Base-by-base conservation (phyloP, 2,113 vertebrate species). In the Dermatemys mawii region DNA sequence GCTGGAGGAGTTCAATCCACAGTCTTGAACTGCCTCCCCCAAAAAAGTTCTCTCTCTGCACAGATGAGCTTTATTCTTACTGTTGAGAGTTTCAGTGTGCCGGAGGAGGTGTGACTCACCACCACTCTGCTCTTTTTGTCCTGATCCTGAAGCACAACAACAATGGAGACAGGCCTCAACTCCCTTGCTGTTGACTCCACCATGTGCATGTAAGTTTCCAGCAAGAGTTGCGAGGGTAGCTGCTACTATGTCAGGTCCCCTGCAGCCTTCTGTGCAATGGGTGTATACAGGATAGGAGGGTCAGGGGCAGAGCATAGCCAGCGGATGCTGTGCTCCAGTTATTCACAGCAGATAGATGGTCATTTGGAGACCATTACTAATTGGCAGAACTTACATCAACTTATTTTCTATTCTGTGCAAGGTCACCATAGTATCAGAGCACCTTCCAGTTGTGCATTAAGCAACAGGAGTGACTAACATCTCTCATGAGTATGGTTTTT, bases 211-310 rank as follows among this genome's bases (percentile, higher is more conserved):
- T 35, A 6, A 9, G 7, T 67, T 67, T 17, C 32, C 35, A 67
- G 35, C 7, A 67, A 19, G 35, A n/a, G 60, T n/a, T 8, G 32
- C 4, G 11, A n/a, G 16, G 19, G 9, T 53, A 19, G 0, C n/a
- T 29, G 2, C 60, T 22, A 73, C 24, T 22, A 22, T 53, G 6
- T 8, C 8, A 2, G 2, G 3, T 55, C 32, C 55, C 51, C 3
- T 1, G 0, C 27, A 55, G 26, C 21, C 14, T 87, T 44, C 29
- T 35, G 0, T 27, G 38, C 46, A 57, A 70, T 3, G 48, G 8
- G 53, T 8, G 3, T 14, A 26, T 35, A 57, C 48, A 78, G 50
- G 7, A n/a, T 44, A 70, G 49, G 49, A 83, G 90, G 55, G 17
- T 0, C 51, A 55, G 48, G 11, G 78, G 10, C 49, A 57, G 19